Percentiles rank a stretch among this genome's conserved stretches.
These are phyloP conservation scores for Calameuta pallipes DNA, from an alignment of 2,888 invertebrate species.

Conservation along the genomic window DNA sequence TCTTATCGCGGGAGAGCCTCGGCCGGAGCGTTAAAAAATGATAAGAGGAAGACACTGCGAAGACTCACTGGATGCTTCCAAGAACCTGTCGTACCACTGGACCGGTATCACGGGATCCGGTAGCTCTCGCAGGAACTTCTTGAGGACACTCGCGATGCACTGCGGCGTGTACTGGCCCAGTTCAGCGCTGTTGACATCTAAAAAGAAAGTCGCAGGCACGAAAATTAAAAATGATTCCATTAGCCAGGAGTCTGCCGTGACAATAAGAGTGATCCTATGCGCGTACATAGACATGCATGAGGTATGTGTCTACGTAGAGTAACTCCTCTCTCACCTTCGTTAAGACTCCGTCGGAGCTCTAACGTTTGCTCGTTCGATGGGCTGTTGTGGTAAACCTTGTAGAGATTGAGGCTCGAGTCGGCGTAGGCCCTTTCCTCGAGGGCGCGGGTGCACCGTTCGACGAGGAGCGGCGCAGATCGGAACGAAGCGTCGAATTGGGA, in stretches of 20 bases:
- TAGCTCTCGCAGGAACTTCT: constrained; percentile 79
- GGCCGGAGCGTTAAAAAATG: neutral
- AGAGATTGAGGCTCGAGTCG: constrained; percentile 71
- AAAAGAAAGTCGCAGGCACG: constrained; percentile 11
- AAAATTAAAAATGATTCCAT: neutral
- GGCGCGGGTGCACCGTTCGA: constrained; percentile 72
- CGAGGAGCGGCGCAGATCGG: constrained; percentile 71
- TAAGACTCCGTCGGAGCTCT: constrained; percentile 69
- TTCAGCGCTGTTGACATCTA: constrained; percentile 66
- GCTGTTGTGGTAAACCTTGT: constrained; percentile 75
- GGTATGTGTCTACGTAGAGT: no score
- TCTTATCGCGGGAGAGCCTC: neutral
- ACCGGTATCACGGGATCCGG: constrained; percentile 83
- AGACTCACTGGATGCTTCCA: constrained; percentile 69
- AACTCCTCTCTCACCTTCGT: constrained; percentile 59
- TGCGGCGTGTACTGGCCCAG: constrained; percentile 68
- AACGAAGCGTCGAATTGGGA: constrained; percentile 72
- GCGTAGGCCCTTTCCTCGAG: constrained; percentile 71
- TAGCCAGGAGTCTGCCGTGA: neutral
- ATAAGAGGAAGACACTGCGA: neutral
- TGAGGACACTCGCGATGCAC: constrained; percentile 73
- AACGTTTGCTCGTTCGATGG: constrained; percentile 72
- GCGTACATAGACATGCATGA: no score
- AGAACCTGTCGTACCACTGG: constrained; percentile 78
- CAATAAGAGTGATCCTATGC: neutral